Base-by-base conservation (phyloP, 2,113 vertebrate genomes). In the Salvelinus fontinalis region DNA sequence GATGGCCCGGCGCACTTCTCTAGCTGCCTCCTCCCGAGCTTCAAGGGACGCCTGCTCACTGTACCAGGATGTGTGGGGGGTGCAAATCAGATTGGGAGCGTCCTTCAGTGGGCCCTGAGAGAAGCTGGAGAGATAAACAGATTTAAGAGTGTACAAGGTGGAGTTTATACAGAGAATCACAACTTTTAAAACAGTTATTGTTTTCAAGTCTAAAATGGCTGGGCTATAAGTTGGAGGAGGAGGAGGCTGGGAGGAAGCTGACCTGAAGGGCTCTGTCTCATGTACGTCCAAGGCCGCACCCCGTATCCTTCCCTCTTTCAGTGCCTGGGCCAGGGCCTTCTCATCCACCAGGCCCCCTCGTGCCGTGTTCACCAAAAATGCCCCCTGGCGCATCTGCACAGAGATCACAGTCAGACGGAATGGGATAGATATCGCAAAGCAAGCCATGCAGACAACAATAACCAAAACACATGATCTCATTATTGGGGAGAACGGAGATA, bases 11-110 rank as follows among this genome's bases (percentile, higher is more conserved):
- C 94, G 92, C 71, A 95, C 93, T 84, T 95, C 94, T 84, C 94
- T 92, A 80, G 94, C 94, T 48, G 94, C 94, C 5, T 95, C 94
- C 78, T 95, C 94, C 75, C 94, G 88, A 69, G 93, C 91, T 80
- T 95, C 94, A 70, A 95, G 92, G 73, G 94, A 94, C 73, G 94
- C 94, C 86, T 95, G 94, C 76, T 95, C 94, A 76, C 94, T 95
- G 87, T 94, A 95, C 94, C 94, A 95, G 75, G 94, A 92, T 70
- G 94, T 92, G 82, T 95, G 94, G 71, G 94, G 94, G 74, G 93
- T 95, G 85, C 94, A 95, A 84, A 95, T 94, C 86, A 95, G 87
- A 79, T 95, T 95, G 24, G 94, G 94, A 73, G 94, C 94, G 80
- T 95, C 94, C 89, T 95, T 95, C 75, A 95, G 86, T 0, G 94